Evolutionary conservation across 2,797 vertebrate genomes (phyloP), one percentile per base, ranked within the genome.

Genomic region (Muscicapa comitata): DNA sequence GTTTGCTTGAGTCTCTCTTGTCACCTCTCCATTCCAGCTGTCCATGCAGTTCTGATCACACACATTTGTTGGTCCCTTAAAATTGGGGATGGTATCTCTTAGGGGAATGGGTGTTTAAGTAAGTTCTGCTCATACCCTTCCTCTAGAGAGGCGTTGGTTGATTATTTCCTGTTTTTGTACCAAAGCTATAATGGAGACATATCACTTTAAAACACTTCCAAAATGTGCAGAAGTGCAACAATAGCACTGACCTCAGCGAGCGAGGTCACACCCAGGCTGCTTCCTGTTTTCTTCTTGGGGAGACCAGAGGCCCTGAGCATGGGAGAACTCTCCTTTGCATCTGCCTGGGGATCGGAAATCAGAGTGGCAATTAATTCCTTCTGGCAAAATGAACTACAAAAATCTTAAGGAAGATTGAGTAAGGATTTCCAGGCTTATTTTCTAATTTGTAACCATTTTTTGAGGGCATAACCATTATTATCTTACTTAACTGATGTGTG

Each of bases 101-200:
- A 68, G 65, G 92, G 81, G 40, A 92, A 89, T 37, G 87, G 62
- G 48, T 73, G 72, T 94, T 92, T 6, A 26, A 91, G 28, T 40
- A 20, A 80, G 84, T 87, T 90, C 72, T 90, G 68, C 78, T 94
- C 65, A 51, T 90, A 43, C 86, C 57, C 94, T 96, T 97, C 95
- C 95, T 96, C 89, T 96, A 0, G 9, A 97, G 92, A 97, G 96
- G 96, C 96, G 96, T 96, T 97, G 97, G 95, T 96, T 94, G 94
- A 94, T 95, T 68, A 70, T 95, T 97, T 98, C 97, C 97, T 97
- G 97, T 98, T 97, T 97, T 97, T 97, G 95, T 97, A 96, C 95
- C 43, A 40, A 75, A 86, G 92, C 95, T 96, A 79, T 88, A 91
- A 88, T 96, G 95, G 96, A 96, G 97, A 83, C 80, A 9, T 90